phyloP scores from a whole-genome alignment of 2,113 vertebrate species.

The Thunnus thynnus region DNA sequence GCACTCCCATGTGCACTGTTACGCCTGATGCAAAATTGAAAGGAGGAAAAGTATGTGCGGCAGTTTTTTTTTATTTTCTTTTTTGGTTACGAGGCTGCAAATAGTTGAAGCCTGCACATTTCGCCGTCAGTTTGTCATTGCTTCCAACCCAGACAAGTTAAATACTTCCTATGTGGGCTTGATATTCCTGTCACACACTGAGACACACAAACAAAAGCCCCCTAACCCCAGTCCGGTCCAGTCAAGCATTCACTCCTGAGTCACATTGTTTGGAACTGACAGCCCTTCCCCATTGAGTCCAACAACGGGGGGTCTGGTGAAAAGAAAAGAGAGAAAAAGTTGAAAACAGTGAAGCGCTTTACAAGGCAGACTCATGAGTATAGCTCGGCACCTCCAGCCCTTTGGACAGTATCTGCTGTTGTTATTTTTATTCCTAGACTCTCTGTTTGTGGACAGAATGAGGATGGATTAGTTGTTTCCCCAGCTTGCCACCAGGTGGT shows the following conservation, averaged over 20 bases:
- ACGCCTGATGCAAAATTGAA: constrained; percentile 31
- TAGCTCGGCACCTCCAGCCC: constrained; percentile 24
- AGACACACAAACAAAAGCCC: constrained; percentile 52
- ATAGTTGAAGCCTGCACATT: constrained; percentile 34
- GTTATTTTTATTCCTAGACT: constrained; percentile 66
- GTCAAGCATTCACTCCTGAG: constrained; percentile 68
- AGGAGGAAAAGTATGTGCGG: constrained; percentile 11
- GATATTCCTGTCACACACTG: constrained; percentile 71
- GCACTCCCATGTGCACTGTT: constrained; percentile 16
- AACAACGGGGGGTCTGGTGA: constrained; percentile 46
- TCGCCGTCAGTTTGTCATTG: constrained; percentile 17
- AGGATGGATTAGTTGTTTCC: constrained; percentile 69
- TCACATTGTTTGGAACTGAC: constrained; percentile 80
- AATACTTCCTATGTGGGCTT: constrained; percentile 64
- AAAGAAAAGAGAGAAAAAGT: constrained; percentile 50
- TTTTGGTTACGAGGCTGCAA: neutral
- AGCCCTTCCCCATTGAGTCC: constrained; percentile 56
- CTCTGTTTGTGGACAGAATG: constrained; percentile 57
- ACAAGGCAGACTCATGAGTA: constrained; percentile 31
- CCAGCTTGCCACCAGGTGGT: constrained; percentile 80
- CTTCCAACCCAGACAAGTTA: constrained; percentile 63
- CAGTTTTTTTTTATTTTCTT: neutral
- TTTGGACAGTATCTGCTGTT: constrained; percentile 39
- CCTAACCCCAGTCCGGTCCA: constrained; percentile 62
- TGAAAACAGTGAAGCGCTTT: constrained; percentile 18